Evolutionary conservation across 2,797 vertebrate species (phyloP).

Genomic region (Clamator glandarius): DNA sequence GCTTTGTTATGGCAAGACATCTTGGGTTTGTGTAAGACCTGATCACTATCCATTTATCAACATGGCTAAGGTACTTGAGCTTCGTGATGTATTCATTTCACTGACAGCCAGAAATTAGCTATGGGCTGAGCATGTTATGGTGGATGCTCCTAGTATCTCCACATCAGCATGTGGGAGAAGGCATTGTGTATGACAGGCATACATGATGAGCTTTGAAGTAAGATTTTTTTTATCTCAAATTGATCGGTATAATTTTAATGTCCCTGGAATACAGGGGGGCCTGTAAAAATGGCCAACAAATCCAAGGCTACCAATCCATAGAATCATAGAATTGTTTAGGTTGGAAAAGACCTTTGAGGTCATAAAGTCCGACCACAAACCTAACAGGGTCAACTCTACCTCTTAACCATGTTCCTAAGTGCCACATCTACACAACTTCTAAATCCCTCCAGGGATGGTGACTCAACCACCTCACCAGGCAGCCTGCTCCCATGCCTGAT

Average conservation of each 20-base stretch:
- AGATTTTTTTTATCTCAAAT: background rate
- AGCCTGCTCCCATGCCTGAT: no score
- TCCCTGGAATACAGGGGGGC: background rate
- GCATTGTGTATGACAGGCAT: background rate
- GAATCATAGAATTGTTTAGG: no score
- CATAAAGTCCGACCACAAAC: no score
- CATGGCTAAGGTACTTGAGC: background rate
- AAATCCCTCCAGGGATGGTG: no score
- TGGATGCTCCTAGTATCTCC: background rate
- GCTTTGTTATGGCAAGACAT: no score
- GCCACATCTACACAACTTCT: no score
- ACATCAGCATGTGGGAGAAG: fast-evolving
- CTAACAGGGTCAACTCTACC: no score
- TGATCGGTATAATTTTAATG: background rate
- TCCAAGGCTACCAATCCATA: background rate
- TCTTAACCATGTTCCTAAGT: no score
- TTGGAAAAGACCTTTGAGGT: no score
- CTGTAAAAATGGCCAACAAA: background rate
- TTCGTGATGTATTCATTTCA: background rate
- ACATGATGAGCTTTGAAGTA: background rate
- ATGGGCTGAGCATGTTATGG: background rate
- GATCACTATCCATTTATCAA: background rate
- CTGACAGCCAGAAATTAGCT: background rate
- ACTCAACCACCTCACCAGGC: no score
- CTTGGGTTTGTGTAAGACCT: no score